These are phyloP conservation scores for Cylloceria caligata DNA, from an alignment of 2,888 invertebrate genomes.

Conservation along the genomic window DNA sequence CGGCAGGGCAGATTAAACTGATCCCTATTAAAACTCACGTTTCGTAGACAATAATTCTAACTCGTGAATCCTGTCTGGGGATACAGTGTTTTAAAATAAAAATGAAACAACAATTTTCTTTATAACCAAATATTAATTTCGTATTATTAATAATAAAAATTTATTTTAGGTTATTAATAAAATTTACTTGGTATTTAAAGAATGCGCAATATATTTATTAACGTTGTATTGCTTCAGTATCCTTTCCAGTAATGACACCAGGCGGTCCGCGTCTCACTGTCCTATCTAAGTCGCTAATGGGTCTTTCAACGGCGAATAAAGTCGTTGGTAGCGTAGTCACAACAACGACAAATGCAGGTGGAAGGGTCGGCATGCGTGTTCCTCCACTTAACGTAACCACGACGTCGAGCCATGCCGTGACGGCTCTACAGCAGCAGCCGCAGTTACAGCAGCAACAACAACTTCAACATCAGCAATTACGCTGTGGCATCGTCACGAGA, in stretches of 20 bases:
- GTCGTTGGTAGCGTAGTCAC: slow-evolving; percentile 79
- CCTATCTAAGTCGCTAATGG: slow-evolving; percentile 85
- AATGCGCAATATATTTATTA: neutral
- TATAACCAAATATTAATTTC: too few relatives aligned
- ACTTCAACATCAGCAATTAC: slow-evolving; percentile 71
- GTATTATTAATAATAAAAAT: too few relatives aligned
- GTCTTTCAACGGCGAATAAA: slow-evolving; percentile 82
- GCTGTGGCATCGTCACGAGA: slow-evolving; percentile 77
- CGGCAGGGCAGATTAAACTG: slow-evolving; percentile 62
- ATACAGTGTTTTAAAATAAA: slow-evolving; percentile 49
- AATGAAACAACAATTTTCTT: neutral
- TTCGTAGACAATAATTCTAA: slow-evolving; percentile 42
- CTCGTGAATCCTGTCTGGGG: slow-evolving; percentile 72
- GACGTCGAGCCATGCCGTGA: slow-evolving; percentile 73
- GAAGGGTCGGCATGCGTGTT: slow-evolving; percentile 82
- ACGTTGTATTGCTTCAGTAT: slow-evolving; percentile 72
- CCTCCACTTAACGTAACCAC: slow-evolving; percentile 83
- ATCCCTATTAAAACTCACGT: slow-evolving; percentile 72
- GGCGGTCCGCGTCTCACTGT: slow-evolving; percentile 87
- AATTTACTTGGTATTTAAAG: neutral
- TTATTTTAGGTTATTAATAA: too few relatives aligned
- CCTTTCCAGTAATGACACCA: slow-evolving; percentile 85
- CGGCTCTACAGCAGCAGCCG: slow-evolving; percentile 71
- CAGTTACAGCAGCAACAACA: slow-evolving; percentile 66
- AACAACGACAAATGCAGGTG: slow-evolving; percentile 76